Conservation (phyloP, 2,888 invertebrate species). For the Pterostichus niger region DNA sequence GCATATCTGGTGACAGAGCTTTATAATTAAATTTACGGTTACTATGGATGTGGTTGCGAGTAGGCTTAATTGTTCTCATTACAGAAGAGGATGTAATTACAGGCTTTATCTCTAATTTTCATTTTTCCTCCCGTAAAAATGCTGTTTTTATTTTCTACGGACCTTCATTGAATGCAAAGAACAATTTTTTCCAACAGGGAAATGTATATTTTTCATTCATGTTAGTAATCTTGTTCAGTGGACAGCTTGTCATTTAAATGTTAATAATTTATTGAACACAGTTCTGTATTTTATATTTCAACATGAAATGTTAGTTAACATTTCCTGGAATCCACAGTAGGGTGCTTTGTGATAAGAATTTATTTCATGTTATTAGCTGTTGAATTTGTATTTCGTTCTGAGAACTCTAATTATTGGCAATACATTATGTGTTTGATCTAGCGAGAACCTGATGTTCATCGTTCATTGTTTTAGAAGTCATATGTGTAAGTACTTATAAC, state of each 20-base stretch:
- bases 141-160: slow-evolving; percentile 31
- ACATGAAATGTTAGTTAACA: not conserved
- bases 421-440: too few relatives aligned
- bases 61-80: slow-evolving; percentile 63
- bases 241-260: slow-evolving; percentile 9
- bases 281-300: not conserved
- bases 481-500: too few relatives aligned
- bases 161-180: slow-evolving; percentile 31
- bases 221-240: not conserved
- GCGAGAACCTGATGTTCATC: too few relatives aligned
- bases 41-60: slow-evolving; percentile 48
- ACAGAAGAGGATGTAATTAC: slow-evolving; percentile 54
- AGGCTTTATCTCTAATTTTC: slow-evolving; percentile 55
- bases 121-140: slow-evolving; percentile 45
- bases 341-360: not conserved
- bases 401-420: too few relatives aligned
- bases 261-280: not conserved
- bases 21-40: slow-evolving; percentile 61
- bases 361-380: too few relatives aligned
- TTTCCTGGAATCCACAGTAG: not conserved
- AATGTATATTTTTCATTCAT: slow-evolving; percentile 10
- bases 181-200: not conserved
- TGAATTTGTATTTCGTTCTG: too few relatives aligned
- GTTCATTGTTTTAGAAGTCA: too few relatives aligned
- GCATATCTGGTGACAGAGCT: slow-evolving; percentile 44